Evolutionary conservation across 2,797 vertebrate genomes (phyloP).

Genomic region (Margarornis squamiger): DNA sequence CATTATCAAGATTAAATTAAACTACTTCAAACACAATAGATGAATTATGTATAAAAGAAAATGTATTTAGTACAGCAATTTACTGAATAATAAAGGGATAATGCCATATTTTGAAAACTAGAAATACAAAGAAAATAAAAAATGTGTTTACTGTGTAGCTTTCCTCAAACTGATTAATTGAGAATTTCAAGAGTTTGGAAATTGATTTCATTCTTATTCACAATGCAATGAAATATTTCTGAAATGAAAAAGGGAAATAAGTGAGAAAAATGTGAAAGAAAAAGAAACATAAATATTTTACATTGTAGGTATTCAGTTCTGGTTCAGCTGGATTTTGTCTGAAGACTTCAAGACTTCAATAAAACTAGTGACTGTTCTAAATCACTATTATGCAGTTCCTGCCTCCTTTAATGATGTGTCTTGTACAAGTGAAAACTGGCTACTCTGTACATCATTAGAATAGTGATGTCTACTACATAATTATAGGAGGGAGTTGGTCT

Average conservation of each 20-base stretch:
- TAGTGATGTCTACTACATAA: not conserved
- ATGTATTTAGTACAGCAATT: not conserved
- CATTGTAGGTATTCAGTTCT: not conserved
- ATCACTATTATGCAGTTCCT: not conserved
- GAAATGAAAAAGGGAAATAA: not conserved
- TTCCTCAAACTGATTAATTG: not conserved
- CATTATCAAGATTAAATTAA: not conserved
- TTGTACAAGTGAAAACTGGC: not conserved
- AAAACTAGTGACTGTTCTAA: not conserved
- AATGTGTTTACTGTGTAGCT: not conserved
- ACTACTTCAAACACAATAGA: not conserved
- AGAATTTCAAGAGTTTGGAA: not conserved
- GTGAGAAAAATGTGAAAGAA: not conserved
- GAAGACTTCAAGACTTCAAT: not conserved
- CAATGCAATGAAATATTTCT: not conserved
- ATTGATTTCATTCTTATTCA: not conserved
- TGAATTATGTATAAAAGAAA: not conserved
- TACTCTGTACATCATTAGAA: no score
- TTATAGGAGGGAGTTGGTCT: fast-evolving
- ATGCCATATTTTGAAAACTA: not conserved
- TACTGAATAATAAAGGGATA: not conserved
- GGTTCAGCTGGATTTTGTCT: not conserved
- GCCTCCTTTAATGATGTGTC: not conserved
- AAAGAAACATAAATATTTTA: not conserved
- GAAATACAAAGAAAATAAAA: not conserved